Evolutionary conservation across 2,113 vertebrate genomes (phyloP).

Genomic region (Clarias gariepinus): DNA sequence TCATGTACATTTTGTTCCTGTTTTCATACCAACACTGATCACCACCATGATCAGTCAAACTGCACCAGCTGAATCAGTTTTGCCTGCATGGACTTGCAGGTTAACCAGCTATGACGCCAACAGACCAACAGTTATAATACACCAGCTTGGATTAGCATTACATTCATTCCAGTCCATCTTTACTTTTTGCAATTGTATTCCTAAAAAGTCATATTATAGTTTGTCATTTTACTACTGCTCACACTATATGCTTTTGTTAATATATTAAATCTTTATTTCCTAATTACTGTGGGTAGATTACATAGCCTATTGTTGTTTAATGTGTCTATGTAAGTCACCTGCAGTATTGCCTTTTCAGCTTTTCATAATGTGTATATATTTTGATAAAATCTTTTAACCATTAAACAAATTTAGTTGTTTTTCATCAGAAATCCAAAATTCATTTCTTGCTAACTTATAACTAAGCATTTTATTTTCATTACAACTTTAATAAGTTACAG

Average conservation of each 20-base stretch:
- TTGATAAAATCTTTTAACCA: conserved; percentile 15
- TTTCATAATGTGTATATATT: conserved; percentile 26
- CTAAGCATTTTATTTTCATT: background rate
- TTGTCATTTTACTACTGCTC: conserved; percentile 30
- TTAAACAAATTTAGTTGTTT: background rate
- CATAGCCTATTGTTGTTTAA: background rate
- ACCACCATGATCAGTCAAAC: background rate
- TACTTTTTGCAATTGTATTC: background rate
- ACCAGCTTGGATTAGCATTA: background rate
- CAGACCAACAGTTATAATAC: background rate
- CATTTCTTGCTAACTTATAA: background rate
- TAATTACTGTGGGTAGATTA: conserved; percentile 2
- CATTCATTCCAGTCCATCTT: background rate
- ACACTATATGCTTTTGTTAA: conserved; percentile 27
- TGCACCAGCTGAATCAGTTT: background rate
- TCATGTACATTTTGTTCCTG: background rate
- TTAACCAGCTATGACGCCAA: background rate
- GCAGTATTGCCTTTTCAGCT: conserved; percentile 24
- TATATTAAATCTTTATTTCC: background rate
- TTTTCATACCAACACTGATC: background rate
- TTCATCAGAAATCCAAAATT: background rate
- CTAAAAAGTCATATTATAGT: conserved; percentile 22
- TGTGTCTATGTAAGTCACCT: conserved; percentile 31
- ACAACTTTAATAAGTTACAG: background rate
- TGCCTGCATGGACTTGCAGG: background rate